These are phyloP conservation scores for Tetranychus truncatus DNA, from an alignment of 2,888 invertebrate species.

Conservation along the genomic window DNA sequence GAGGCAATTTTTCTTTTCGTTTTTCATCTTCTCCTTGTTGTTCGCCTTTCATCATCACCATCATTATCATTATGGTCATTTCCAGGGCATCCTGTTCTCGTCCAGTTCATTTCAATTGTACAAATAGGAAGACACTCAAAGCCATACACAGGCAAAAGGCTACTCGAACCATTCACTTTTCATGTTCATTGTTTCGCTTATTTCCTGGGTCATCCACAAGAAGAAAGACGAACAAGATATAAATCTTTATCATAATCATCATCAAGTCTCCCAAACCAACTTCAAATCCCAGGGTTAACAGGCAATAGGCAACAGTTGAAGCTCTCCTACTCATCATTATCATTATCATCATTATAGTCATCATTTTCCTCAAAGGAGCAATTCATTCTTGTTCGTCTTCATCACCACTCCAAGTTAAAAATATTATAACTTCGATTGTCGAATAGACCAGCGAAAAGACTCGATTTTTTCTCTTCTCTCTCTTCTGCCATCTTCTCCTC, in stretches of 20 bases:
- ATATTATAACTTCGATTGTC: no score
- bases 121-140: no score
- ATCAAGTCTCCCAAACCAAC: no score
- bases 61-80: not conserved
- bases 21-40: no score
- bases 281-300: no score
- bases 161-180: no score
- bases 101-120: no score
- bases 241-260: no score
- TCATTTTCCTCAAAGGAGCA: not conserved
- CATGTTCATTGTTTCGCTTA: not conserved
- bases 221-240: not conserved
- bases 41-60: not conserved
- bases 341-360: not conserved
- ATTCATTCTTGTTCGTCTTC: not conserved
- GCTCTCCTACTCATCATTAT: not conserved
- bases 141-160: no score
- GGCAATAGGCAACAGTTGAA: not conserved
- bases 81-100: not conserved
- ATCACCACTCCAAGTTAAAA: no score
- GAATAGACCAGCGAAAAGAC: not conserved
- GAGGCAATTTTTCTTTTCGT: no score
- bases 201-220: not conserved
- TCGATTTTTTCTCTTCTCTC: not conserved
- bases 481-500: not conserved